Conservation (phyloP, 1,140 invertebrate genomes). For the Protaetia brevitarsis region DNA sequence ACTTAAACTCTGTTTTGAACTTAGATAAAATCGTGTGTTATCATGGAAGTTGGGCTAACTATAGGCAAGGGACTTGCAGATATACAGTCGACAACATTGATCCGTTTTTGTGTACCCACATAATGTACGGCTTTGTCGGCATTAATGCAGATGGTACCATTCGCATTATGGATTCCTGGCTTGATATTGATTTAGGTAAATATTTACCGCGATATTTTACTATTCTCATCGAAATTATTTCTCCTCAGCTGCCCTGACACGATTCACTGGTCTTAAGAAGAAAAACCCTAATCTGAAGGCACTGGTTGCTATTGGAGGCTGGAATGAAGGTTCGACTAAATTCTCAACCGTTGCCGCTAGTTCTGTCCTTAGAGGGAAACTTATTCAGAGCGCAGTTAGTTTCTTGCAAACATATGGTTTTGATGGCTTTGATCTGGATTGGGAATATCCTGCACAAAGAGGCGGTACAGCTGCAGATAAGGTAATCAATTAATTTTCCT, state of each 20-base stretch:
- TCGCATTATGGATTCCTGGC: constrained; percentile 59
- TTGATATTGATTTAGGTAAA: constrained; percentile 53
- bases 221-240: background rate
- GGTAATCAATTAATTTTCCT: background rate
- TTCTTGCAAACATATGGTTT: constrained; percentile 43
- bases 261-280: constrained; percentile 55
- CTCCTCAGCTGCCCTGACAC: background rate
- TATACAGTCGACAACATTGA: constrained; percentile 66
- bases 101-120: constrained; percentile 67
- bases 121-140: constrained; percentile 71
- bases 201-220: background rate
- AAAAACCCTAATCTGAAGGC: constrained; percentile 61
- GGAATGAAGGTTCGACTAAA: constrained; percentile 64
- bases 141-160: constrained; percentile 51
- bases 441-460: constrained; percentile 66
- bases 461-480: constrained; percentile 11
- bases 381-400: constrained; percentile 53
- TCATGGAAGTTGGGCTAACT: constrained; percentile 71
- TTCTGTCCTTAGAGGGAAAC: constrained; percentile 34
- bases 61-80: constrained; percentile 62
- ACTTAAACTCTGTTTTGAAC: background rate
- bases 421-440: constrained; percentile 78
- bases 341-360: constrained; percentile 53
- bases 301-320: constrained; percentile 70
- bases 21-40: constrained; percentile 59